These are phyloP conservation scores for Tamandua tetradactyla DNA, from an alignment of 2,797 vertebrate genomes.

Conservation along the genomic window DNA sequence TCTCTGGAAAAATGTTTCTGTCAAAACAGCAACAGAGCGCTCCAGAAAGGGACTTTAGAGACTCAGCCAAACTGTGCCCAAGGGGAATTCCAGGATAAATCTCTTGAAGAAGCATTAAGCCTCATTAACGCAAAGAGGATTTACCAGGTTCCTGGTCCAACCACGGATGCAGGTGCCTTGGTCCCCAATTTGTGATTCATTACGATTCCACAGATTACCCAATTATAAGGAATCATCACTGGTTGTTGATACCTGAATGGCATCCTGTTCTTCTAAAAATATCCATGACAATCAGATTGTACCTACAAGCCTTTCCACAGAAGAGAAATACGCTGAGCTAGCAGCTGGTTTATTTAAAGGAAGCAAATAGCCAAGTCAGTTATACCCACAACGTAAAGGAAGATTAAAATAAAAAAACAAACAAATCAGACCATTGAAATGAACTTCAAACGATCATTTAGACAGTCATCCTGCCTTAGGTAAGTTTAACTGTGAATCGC, in stretches of 20 bases:
- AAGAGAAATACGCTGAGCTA: slow-evolving; percentile 16
- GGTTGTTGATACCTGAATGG: neutral
- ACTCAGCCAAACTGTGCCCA: neutral
- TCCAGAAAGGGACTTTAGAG: neutral
- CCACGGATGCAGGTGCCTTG: neutral
- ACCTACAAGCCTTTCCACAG: neutral
- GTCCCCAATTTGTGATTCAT: neutral
- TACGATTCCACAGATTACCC: neutral
- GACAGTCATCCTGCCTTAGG: neutral
- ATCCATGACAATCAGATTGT: neutral
- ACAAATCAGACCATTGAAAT: slow-evolving; percentile 29
- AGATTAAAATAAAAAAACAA: neutral
- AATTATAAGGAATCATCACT: neutral
- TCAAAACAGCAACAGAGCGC: neutral
- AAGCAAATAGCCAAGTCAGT: neutral
- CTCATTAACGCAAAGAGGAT: neutral
- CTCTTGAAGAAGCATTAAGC: neutral
- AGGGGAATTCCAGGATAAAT: neutral
- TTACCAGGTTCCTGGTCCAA: neutral
- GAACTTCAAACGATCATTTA: slow-evolving; percentile 23
- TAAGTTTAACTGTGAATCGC: neutral
- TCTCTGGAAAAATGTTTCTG: neutral
- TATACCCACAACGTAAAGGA: neutral
- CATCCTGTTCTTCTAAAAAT: slow-evolving; percentile 18
- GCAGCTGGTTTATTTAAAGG: slow-evolving; percentile 15